A percentile compares a stretch with the other conserved stretches of the same genome.
These are phyloP conservation scores for Mylabris phalerata DNA, from an alignment of 1,140 invertebrate genomes.

Conservation along the genomic window DNA sequence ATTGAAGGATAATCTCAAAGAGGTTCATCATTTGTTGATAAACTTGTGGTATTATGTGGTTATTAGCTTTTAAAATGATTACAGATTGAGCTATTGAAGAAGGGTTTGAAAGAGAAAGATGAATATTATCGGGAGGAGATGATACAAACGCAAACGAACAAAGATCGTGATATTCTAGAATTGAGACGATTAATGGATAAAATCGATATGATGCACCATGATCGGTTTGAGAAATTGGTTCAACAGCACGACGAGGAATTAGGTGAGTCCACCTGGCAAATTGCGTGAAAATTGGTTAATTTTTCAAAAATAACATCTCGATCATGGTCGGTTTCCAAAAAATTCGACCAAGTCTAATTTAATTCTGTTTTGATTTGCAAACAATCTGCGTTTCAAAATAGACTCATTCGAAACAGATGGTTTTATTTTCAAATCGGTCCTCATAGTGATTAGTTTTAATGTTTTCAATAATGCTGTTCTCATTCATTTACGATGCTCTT, in stretches of 20 bases:
- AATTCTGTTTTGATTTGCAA: no score
- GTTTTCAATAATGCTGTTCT: neutral
- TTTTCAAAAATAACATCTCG: no score
- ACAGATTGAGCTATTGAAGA: conserved; percentile 50
- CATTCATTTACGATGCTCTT: conserved; percentile 10
- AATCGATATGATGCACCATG: conserved; percentile 48
- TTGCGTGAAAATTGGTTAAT: no score
- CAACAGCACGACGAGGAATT: conserved; percentile 52
- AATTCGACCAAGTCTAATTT: no score
- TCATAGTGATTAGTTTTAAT: neutral
- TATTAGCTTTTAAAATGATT: conserved; percentile 19
- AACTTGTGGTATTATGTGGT: no score
- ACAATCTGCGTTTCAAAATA: no score
- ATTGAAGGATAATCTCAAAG: conserved; percentile 47
- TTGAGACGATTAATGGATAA: conserved; percentile 50
- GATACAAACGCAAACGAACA: conserved; percentile 47
- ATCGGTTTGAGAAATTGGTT: conserved; percentile 51
- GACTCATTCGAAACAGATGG: neutral
- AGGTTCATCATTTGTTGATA: conserved; percentile 32
- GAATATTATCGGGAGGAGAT: conserved; percentile 50
- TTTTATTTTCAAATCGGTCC: conserved; percentile 4
- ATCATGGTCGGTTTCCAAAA: no score
- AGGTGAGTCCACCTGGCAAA: conserved; percentile 39
- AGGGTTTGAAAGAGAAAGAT: conserved; percentile 49
- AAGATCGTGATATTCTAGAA: conserved; percentile 49